Evolutionary conservation across 2,113 vertebrate genomes (phyloP).

Genomic region (Nothoprocta perdicaria): DNA sequence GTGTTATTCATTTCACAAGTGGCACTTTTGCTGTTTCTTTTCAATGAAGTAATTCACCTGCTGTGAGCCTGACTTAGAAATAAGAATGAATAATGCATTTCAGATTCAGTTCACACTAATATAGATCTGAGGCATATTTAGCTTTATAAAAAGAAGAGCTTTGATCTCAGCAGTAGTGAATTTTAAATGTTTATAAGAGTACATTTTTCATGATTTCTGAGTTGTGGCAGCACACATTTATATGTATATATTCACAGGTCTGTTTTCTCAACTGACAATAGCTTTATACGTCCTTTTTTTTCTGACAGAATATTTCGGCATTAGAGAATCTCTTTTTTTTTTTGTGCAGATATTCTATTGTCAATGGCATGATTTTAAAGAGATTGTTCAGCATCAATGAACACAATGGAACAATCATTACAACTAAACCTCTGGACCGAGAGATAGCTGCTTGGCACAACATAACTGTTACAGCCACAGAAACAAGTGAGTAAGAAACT

Average conservation of each 20-base stretch:
- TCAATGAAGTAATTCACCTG: constrained; percentile 36
- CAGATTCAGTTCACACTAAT: constrained; percentile 50
- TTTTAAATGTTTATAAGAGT: constrained; percentile 56
- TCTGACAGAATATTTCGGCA: constrained; percentile 6
- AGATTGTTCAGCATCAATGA: constrained; percentile 85
- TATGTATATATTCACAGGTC: constrained; percentile 25
- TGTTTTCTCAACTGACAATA: constrained; percentile 32
- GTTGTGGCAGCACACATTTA: background rate
- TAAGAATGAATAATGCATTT: constrained; percentile 56
- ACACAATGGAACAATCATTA: constrained; percentile 86
- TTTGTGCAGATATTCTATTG: constrained; percentile 86
- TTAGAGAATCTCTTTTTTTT: background rate
- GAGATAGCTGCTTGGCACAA: constrained; percentile 90
- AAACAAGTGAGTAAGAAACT: constrained; percentile 84
- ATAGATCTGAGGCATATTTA: constrained; percentile 50
- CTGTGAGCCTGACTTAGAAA: constrained; percentile 28
- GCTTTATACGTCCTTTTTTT: background rate
- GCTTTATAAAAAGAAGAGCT: constrained; percentile 48
- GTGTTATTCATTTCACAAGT: constrained; percentile 57
- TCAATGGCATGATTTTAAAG: constrained; percentile 65
- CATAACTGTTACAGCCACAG: constrained; percentile 86
- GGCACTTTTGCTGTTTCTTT: constrained; percentile 55
- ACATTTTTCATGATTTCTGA: constrained; percentile 32
- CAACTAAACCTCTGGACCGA: constrained; percentile 84
- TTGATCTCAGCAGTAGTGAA: constrained; percentile 57